Evolutionary conservation across 2,888 invertebrate species (phyloP).

Genomic region (Drosophila koepferae): DNA sequence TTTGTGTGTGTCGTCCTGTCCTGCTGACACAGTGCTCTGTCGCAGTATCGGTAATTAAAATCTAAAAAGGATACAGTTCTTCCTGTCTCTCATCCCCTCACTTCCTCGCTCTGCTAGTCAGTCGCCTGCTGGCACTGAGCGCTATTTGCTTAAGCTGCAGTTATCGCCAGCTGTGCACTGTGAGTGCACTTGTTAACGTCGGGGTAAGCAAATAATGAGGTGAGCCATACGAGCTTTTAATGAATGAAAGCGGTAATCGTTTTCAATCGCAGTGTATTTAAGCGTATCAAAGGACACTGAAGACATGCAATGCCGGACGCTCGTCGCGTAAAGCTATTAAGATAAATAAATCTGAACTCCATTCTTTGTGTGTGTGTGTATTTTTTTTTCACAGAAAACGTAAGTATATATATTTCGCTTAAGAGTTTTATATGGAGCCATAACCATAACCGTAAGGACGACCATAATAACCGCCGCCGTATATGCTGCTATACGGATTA

Average conservation of each 20-base stretch:
- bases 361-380: background rate
- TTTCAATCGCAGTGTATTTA: constrained; percentile 69
- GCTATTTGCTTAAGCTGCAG: constrained; percentile 75
- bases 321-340: constrained; percentile 24
- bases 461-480: constrained; percentile 35
- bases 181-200: constrained; percentile 67
- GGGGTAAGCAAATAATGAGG: constrained; percentile 77
- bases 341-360: constrained; percentile 35
- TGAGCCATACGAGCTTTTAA: constrained; percentile 69
- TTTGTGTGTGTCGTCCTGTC: constrained; percentile 5
- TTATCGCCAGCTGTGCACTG: constrained; percentile 38
- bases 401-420: constrained; percentile 29
- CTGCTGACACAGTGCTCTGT: constrained; percentile 45
- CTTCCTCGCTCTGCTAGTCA: too few relatives aligned
- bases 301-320: constrained; percentile 22
- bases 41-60: constrained; percentile 81
- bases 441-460: constrained; percentile 61
- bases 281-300: constrained; percentile 63
- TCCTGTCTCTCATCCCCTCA: constrained; percentile 38
- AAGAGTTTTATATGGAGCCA: constrained; percentile 11
- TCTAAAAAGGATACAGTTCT: constrained; percentile 71
- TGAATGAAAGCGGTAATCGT: constrained; percentile 79
- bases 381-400: background rate
- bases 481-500: constrained; percentile 51
- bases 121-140: constrained; percentile 28